A percentile compares a stretch with the other conserved stretches of the same genome.
phyloP scores from a whole-genome alignment of 2,888 invertebrate species.

The Drosophila subquinaria region DNA sequence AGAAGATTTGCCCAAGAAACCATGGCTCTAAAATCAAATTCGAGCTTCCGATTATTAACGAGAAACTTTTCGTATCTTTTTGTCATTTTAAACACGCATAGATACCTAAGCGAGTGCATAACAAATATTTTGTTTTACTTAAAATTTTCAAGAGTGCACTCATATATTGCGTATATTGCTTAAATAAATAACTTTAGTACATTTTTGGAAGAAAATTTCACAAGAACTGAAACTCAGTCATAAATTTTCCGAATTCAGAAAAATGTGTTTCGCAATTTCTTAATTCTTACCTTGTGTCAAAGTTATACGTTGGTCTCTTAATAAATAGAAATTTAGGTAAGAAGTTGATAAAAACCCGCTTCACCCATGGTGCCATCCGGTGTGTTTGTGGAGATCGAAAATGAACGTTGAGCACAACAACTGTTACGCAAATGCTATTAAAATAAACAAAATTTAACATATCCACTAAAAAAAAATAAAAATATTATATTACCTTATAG shows the following conservation, averaged over 20 bases:
- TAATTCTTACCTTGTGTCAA: conserved; percentile 91
- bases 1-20: too few relatives aligned
- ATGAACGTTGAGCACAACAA: conserved; percentile 98
- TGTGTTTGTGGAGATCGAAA: conserved; percentile 99
- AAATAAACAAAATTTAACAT: not conserved
- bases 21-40: too few relatives aligned
- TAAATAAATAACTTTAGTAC: too few relatives aligned
- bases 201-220: too few relatives aligned
- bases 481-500: conserved; percentile 91
- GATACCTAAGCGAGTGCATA: too few relatives aligned
- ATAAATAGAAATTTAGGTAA: conserved; percentile 96
- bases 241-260: not conserved
- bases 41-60: too few relatives aligned
- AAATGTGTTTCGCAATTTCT: not conserved
- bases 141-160: too few relatives aligned
- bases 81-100: too few relatives aligned
- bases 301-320: conserved; percentile 96
- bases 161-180: too few relatives aligned
- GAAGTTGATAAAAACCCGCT: conserved; percentile 96
- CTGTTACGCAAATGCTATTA: conserved; percentile 96
- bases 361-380: conserved; percentile 98
- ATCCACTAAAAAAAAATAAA: not conserved
- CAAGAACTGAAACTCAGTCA: too few relatives aligned
- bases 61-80: too few relatives aligned
- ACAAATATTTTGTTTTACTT: too few relatives aligned